Evolutionary conservation across 2,113 vertebrate genomes (phyloP).

Genomic region (Erythrolamprus reginae): DNA sequence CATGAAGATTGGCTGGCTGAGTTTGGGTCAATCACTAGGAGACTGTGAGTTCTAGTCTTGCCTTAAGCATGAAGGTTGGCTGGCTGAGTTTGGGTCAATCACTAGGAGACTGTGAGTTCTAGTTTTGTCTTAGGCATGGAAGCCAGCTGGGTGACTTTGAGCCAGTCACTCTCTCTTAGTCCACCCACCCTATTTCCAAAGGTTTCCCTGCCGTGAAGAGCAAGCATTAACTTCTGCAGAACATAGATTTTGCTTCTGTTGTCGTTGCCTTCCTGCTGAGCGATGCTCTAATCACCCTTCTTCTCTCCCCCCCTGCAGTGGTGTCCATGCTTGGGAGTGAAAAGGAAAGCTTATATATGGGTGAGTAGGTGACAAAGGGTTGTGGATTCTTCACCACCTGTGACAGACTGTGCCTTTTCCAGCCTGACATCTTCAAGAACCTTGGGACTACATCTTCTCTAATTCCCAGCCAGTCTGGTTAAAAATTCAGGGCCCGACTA

Average conservation of each 20-base stretch:
- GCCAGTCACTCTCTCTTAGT: neutral
- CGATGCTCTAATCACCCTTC: neutral
- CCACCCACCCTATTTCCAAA: neutral
- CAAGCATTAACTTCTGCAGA: neutral
- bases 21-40: neutral
- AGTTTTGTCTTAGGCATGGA: too few species aligned
- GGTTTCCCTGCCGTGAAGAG: neutral
- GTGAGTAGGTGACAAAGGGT: conserved; percentile 37
- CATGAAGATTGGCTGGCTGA: neutral
- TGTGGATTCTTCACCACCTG: neutral
- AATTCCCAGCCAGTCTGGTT: neutral
- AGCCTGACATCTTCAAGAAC: neutral
- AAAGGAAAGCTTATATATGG: conserved; percentile 51
- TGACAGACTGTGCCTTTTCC: neutral
- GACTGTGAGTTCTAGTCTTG: too few species aligned
- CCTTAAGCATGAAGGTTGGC: too few species aligned
- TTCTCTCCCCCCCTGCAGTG: conserved; percentile 42
- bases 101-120: too few species aligned
- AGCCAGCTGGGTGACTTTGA: too few species aligned
- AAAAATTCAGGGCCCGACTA: too few species aligned
- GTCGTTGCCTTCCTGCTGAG: neutral
- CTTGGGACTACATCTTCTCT: neutral
- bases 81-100: too few species aligned
- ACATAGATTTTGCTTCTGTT: neutral
- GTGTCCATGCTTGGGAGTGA: conserved; percentile 43